Percentiles rank a stretch among this genome's conserved stretches.
Evolutionary conservation across 2,797 vertebrate species (phyloP).

Genomic region (Clarias pachynema): DNA sequence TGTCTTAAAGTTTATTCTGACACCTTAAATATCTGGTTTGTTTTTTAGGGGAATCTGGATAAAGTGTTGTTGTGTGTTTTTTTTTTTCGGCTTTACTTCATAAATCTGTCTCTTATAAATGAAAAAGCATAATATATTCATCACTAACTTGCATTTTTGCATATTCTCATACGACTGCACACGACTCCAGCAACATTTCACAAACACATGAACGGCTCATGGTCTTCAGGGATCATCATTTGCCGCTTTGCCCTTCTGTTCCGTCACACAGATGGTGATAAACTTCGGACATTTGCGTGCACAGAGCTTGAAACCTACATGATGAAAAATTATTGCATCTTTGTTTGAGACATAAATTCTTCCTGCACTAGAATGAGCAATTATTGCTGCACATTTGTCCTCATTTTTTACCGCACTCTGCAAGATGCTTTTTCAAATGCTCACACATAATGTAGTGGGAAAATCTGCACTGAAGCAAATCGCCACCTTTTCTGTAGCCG

Average conservation of each 20-base stretch:
- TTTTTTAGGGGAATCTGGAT: too few species aligned
- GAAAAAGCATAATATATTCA: neutral
- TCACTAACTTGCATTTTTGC: neutral
- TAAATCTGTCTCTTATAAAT: neutral
- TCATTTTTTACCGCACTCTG: constrained; percentile 11
- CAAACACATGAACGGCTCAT: neutral
- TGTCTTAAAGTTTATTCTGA: too few species aligned
- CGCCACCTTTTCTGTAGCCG: neutral
- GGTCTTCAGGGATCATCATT: neutral
- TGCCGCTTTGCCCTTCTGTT: neutral
- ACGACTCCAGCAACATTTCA: neutral
- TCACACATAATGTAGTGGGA: neutral
- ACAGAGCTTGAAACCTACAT: neutral
- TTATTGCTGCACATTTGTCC: constrained; percentile 30
- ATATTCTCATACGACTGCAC: neutral
- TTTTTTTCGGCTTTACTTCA: too few species aligned
- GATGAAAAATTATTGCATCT: constrained; percentile 36
- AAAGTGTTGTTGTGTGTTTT: too few species aligned
- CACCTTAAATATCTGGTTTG: too few species aligned
- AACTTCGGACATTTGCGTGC: constrained; percentile 15
- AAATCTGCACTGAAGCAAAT: constrained; percentile 1
- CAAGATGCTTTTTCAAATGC: neutral
- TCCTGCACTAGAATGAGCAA: constrained; percentile 9
- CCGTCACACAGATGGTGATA: constrained; percentile 6
- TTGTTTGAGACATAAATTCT: constrained; percentile 13